Base-by-base conservation (phyloP, 2,797 vertebrate genomes). In the Hippocampus kuda region DNA sequence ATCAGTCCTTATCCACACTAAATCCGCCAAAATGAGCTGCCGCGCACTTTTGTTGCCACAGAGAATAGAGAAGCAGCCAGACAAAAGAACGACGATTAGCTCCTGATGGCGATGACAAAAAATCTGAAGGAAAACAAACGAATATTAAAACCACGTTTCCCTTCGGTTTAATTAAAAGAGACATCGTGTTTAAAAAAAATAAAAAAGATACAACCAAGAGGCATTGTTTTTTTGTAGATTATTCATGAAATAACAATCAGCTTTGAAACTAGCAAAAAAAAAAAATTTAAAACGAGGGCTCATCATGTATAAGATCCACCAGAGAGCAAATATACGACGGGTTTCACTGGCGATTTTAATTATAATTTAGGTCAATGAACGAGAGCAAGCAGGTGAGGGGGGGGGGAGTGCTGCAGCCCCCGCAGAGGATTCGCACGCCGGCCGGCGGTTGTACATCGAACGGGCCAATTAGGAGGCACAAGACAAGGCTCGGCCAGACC, bases 401-500 rank as follows among this genome's bases (percentile, higher is more conserved):
- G 34, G 34, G 4, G 13, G 26, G 16, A 16, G 56, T 30, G 56
- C 26, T 16, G 26, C 12, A 48, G 12, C 13, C 26, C 56, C 24
- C 56, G 24, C 26, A 5, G 62, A 57, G 80, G 83, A 88, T 87
- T 86, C 83, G 77, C 73, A 76, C 76, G 72, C 68, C 79, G 78
- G 78, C 82, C 79, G 70, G 69, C 69, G 79, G 74, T 78, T 78
- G 81, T 82, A 85, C 81, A 87, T 88, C 81, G 80, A 89, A 83
- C 81, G 81, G 79, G 78, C 85, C 34, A 87, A 87, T 90, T 89
- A 88, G 88, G 88, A 89, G 89, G 84, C 79, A 80, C 15, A 72
- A 63, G 60, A 75, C 79, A 77, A 68, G 66, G 70, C 69, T 69
- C 51, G 83, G 85, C 86, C 82, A 81, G 76, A 82, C 79, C 79